A percentile compares a stretch with the other conserved stretches of the same genome.
These are phyloP conservation scores for Cephus spinipes DNA, from an alignment of 2,888 invertebrate species.

Conservation along the genomic window DNA sequence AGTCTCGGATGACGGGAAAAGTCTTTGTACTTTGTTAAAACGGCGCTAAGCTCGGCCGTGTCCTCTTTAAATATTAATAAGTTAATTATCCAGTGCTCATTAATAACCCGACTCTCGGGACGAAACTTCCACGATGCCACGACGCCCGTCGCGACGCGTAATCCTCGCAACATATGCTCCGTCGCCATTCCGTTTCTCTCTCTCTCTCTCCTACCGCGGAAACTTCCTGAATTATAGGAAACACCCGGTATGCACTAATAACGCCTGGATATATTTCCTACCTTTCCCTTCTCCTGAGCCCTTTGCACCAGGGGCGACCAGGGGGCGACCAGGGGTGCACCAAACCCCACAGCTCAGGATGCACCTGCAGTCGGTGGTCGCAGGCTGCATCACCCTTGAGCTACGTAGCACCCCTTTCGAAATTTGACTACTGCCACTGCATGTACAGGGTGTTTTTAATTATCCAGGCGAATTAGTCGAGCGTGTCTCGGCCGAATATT, in stretches of 20 bases:
- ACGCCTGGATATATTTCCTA: neutral
- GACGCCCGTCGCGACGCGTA: slow-evolving; percentile 6
- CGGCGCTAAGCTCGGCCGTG: slow-evolving; percentile 26
- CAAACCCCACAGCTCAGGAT: neutral
- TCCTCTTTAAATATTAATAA: slow-evolving; percentile 59
- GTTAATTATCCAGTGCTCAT: slow-evolving; percentile 59
- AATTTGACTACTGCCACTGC: no score
- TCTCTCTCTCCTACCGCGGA: neutral
- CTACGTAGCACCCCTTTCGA: no score
- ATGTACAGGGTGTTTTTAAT: no score
- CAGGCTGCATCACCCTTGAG: no score
- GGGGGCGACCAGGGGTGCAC: no score
- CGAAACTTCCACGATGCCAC: slow-evolving; percentile 34
- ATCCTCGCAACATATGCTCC: no score
- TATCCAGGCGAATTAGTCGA: no score
- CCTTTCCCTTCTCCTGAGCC: no score
- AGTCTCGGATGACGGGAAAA: no score
- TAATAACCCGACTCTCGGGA: slow-evolving; percentile 51
- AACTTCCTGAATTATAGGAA: neutral
- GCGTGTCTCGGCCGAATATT: no score
- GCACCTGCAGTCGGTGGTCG: neutral
- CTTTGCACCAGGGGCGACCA: no score
- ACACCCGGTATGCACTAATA: neutral
- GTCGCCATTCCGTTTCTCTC: slow-evolving; percentile 18
- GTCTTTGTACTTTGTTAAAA: no score